Percentiles rank a stretch among this genome's conserved stretches.
These are phyloP conservation scores for Julus scanicus DNA, from an alignment of 2,888 invertebrate genomes.

Conservation along the genomic window DNA sequence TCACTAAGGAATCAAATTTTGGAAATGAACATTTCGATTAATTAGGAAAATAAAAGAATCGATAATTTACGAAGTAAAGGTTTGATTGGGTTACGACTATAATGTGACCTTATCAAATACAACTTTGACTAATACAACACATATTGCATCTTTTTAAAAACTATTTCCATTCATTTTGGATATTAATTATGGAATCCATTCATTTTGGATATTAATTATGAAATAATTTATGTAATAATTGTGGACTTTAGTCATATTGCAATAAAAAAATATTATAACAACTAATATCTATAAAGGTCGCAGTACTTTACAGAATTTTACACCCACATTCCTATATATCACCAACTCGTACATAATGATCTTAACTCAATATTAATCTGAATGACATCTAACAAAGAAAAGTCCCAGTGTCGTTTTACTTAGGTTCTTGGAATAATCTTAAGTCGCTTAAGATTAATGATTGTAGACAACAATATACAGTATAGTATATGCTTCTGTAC, in stretches of 20 bases:
- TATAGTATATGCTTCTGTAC: constrained; percentile 5
- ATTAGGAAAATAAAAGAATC: neutral
- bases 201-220: no score
- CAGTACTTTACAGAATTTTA: no score
- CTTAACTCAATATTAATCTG: constrained; percentile 5
- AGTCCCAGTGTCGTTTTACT: neutral
- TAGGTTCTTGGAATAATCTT: neutral
- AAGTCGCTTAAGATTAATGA: constrained; percentile 18
- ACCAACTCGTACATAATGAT: neutral
- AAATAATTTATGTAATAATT: no score
- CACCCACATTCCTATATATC: neutral
- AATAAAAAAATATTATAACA: no score
- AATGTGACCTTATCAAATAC: no score
- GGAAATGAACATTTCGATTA: neutral
- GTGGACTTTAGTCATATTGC: no score
- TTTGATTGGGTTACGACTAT: no score
- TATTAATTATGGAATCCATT: no score
- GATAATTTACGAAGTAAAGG: neutral
- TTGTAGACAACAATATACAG: constrained; percentile 7
- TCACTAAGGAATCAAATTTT: neutral
- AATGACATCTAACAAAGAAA: neutral
- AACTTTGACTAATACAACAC: no score
- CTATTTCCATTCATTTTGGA: no score
- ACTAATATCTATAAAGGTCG: no score
- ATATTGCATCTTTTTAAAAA: no score